A percentile compares a stretch with the other conserved stretches of the same genome.
These are phyloP conservation scores for Crocallis elinguaria DNA, from an alignment of 2,888 invertebrate species.

Conservation along the genomic window DNA sequence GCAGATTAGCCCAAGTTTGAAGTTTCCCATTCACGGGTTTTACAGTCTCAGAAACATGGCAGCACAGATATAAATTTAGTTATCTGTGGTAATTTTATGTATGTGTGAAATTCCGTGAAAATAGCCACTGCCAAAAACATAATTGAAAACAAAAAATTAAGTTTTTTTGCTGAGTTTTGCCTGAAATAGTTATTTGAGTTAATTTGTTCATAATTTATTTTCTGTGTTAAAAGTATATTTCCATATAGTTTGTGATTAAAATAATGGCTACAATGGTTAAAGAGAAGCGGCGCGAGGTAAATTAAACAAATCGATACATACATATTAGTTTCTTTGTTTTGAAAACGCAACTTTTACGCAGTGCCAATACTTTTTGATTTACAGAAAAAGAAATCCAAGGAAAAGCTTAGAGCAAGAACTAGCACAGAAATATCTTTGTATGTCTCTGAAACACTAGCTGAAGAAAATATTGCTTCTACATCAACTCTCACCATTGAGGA, in stretches of 20 bases:
- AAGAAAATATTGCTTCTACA: background rate
- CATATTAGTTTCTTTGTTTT: slow-evolving; percentile 35
- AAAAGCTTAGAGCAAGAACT: slow-evolving; percentile 3
- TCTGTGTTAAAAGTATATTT: background rate
- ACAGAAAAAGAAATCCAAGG: slow-evolving; percentile 71
- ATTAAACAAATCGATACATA: slow-evolving; percentile 25
- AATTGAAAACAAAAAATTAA: no score
- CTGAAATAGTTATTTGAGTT: no score
- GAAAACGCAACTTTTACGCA: slow-evolving; percentile 45
- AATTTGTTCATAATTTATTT: no score
- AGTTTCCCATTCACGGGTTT: no score
- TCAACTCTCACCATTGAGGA: background rate
- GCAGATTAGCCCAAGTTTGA: no score
- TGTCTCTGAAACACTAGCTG: background rate
- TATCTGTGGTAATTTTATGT: no score
- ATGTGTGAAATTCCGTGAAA: no score
- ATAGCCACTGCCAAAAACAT: no score
- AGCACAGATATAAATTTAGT: no score
- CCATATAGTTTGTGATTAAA: background rate
- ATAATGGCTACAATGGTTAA: slow-evolving; percentile 75
- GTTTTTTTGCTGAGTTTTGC: no score
- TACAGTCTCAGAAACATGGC: no score
- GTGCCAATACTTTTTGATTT: slow-evolving; percentile 35
- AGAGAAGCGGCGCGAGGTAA: slow-evolving; percentile 70
- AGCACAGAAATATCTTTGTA: background rate